Evolutionary conservation across 2,888 invertebrate species (phyloP).

Genomic region (Dendrolimus houi): DNA sequence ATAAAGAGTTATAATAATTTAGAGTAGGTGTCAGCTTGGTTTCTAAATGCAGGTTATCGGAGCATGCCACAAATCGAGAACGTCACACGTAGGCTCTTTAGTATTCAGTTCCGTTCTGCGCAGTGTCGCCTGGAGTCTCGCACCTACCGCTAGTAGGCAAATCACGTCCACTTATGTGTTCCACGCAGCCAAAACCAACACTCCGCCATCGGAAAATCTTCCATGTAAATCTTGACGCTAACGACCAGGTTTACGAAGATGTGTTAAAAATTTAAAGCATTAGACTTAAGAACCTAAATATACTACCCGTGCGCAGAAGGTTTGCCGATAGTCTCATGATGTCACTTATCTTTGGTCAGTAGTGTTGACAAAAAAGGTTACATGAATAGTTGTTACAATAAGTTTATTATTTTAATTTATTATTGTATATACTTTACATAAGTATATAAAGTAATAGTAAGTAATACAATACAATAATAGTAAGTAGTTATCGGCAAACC

Average conservation of each 20-base stretch:
- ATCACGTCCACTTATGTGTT: slow-evolving; percentile 72
- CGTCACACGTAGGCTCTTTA: slow-evolving; percentile 64
- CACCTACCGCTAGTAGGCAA: slow-evolving; percentile 54
- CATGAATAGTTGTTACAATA: too few relatives aligned
- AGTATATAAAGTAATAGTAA: too few relatives aligned
- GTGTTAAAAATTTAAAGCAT: slow-evolving; percentile 57
- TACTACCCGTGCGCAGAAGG: too few relatives aligned
- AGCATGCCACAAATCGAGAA: slow-evolving; percentile 68
- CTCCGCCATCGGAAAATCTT: slow-evolving; percentile 62
- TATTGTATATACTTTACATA: too few relatives aligned
- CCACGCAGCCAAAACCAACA: slow-evolving; percentile 69
- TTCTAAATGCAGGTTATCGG: slow-evolving; percentile 75
- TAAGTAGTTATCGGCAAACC: too few relatives aligned
- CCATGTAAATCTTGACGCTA: slow-evolving; percentile 72
- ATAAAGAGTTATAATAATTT: slow-evolving; percentile 67
- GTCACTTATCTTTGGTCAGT: too few relatives aligned
- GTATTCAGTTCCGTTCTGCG: slow-evolving; percentile 58
- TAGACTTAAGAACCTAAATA: too few relatives aligned
- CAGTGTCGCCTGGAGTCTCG: slow-evolving; percentile 55
- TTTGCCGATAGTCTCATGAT: too few relatives aligned
- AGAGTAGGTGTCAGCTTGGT: slow-evolving; percentile 63
- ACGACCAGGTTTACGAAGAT: slow-evolving; percentile 64
- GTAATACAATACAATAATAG: too few relatives aligned
- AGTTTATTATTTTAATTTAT: too few relatives aligned
- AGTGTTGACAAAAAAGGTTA: too few relatives aligned